Base-by-base conservation (phyloP, 2,888 invertebrate species). In the Drymonia ruficornis region DNA sequence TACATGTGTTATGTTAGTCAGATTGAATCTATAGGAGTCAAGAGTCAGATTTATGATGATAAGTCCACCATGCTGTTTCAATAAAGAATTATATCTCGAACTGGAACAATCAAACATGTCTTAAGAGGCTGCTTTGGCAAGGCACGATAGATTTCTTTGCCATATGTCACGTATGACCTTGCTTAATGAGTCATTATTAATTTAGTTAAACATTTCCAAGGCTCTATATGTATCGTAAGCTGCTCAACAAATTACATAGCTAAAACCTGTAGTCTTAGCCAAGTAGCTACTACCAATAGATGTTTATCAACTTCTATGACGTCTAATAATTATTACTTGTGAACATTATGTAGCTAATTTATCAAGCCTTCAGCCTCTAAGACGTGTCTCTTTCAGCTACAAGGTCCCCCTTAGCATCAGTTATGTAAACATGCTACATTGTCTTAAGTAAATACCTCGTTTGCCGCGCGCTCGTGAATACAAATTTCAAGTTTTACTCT, bases 341-440 rank as follows among this genome's bases (percentile, higher is more conserved):
- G 40, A 40, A 40, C 40, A 16, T 15, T 16, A 16, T 40, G 16
- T 9, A 40, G 40, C 7, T 40, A 40, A 40, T 40, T 40, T 40
- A 40, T 40, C 15, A 40, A 40, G 40, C 40, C 16, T 13, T 18
- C 12, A 43, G 43, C 12, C 42, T 46, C 18, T 29, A 49, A 53
- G 49, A 49, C 49, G 16, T 55, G 52, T 66, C 61, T 64, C 52
- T 56, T 28, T 46, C 46, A 46, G 60, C 53, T 55, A 55, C 45
- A 58, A 58, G 58, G 65, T 65, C 55, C 55, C 50, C 61, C 55
- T 60, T 53, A 60, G 55, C 58, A 56, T 67, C 62, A 55, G 59
- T 70, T 70, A 65, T 63, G 68, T 65, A 61, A 65, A 70, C 67
- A 66, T 19, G 49, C 52, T 29, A 66, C 64, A 64, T 55, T 56